Percentiles rank a stretch among this genome's conserved stretches.
Evolutionary conservation across 1,140 invertebrate species (phyloP).

Genomic region (Cotesia glomerata): DNA sequence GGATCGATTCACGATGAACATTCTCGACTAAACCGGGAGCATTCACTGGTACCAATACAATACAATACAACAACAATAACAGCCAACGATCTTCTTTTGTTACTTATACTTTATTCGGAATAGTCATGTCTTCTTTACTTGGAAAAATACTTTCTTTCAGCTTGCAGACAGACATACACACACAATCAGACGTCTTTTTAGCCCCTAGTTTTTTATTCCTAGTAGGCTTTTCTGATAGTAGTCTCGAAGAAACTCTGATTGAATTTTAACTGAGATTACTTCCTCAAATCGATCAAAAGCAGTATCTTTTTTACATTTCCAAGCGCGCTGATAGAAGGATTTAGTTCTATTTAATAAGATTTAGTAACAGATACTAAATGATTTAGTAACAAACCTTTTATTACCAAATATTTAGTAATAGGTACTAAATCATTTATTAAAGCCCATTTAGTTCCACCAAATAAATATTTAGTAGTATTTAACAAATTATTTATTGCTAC

Average conservation of each 20-base stretch:
- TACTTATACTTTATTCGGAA: neutral
- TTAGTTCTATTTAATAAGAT: too few species aligned
- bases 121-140: neutral
- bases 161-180: neutral
- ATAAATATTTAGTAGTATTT: too few species aligned
- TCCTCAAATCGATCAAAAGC: slow-evolving; percentile 11
- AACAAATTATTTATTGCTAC: too few species aligned
- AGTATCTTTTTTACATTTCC: too few species aligned
- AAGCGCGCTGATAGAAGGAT: too few species aligned
- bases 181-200: slow-evolving; percentile 6
- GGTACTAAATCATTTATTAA: too few species aligned
- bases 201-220: neutral
- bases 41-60: neutral
- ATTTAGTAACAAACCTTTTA: too few species aligned
- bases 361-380: too few species aligned
- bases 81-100: neutral
- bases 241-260: slow-evolving; percentile 12
- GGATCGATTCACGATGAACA: neutral
- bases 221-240: slow-evolving; percentile 4
- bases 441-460: too few species aligned
- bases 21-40: neutral
- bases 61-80: neutral
- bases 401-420: too few species aligned
- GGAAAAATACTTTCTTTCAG: neutral
- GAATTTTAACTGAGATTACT: slow-evolving; percentile 28